Conservation (phyloP, 1,140 invertebrate genomes). For the Bicyclus anynana region DNA sequence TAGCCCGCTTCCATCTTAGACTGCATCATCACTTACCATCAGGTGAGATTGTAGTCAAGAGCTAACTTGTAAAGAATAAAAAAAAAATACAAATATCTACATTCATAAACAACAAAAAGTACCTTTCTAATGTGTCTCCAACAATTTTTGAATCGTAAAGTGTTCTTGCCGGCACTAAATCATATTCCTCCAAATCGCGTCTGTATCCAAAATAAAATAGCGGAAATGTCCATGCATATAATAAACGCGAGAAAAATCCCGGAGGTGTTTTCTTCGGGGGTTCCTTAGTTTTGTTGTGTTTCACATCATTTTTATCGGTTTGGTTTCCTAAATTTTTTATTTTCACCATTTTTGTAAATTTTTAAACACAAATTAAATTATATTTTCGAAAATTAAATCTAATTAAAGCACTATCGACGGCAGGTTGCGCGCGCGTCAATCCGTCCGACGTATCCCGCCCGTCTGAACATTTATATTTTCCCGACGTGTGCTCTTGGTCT, state of each 20-base stretch:
- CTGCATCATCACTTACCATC: too few species aligned
- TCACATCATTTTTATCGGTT: conserved; percentile 23
- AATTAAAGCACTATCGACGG: neutral
- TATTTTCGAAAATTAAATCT: neutral
- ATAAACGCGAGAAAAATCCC: conserved; percentile 44
- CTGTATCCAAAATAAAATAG: conserved; percentile 80
- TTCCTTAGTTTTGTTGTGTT: conserved; percentile 14
- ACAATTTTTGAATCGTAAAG: conserved; percentile 75
- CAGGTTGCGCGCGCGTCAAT: conserved; percentile 19
- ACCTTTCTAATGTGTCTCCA: conserved; percentile 80
- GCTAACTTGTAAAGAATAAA: too few species aligned
- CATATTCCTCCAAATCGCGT: conserved; percentile 81
- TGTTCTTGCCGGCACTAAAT: conserved; percentile 80
- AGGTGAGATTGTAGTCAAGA: too few species aligned
- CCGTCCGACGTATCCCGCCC: conserved; percentile 23
- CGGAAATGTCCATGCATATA: conserved; percentile 80
- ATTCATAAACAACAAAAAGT: conserved; percentile 13
- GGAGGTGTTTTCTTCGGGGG: conserved; percentile 40
- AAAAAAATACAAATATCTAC: too few species aligned
- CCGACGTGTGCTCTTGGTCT: conserved; percentile 23
- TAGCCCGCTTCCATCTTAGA: too few species aligned
- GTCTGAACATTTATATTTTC: conserved; percentile 19
- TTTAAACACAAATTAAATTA: conserved; percentile 2
- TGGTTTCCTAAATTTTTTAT: conserved; percentile 12
- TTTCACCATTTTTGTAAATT: conserved; percentile 25